Conservation (phyloP, 2,797 vertebrate species). For the Picus viridis region DNA sequence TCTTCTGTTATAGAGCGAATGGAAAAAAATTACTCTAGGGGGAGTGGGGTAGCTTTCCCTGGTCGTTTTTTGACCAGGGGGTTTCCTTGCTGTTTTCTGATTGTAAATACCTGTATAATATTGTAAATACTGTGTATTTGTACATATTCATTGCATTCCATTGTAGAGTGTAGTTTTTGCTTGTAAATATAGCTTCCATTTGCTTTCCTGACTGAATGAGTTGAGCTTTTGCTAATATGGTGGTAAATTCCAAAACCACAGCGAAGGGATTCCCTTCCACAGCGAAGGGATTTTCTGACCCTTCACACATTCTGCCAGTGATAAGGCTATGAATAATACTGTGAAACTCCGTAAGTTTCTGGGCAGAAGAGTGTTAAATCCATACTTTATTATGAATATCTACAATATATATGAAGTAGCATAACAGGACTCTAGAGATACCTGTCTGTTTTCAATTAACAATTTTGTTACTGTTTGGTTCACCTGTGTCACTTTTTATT, state of each 20-base stretch:
- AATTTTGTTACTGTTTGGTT: neutral
- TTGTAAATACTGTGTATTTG: too few relatives aligned
- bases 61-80: too few relatives aligned
- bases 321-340: neutral
- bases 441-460: neutral
- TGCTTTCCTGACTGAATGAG: too few relatives aligned
- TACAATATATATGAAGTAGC: neutral
- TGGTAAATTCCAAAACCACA: neutral
- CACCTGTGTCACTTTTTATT: neutral
- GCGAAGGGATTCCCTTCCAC: neutral
- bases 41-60: too few relatives aligned
- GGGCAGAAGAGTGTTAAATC: neutral
- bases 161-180: too few relatives aligned
- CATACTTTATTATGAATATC: neutral
- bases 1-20: too few relatives aligned
- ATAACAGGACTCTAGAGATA: neutral
- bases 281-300: neutral
- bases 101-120: too few relatives aligned
- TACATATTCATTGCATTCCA: too few relatives aligned
- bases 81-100: too few relatives aligned
- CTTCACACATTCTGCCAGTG: neutral
- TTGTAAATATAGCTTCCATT: too few relatives aligned
- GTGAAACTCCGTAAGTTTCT: neutral
- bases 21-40: too few relatives aligned
- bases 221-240: too few relatives aligned